Base-by-base conservation (phyloP, 1,140 invertebrate species). In the Magallana gigas region DNA sequence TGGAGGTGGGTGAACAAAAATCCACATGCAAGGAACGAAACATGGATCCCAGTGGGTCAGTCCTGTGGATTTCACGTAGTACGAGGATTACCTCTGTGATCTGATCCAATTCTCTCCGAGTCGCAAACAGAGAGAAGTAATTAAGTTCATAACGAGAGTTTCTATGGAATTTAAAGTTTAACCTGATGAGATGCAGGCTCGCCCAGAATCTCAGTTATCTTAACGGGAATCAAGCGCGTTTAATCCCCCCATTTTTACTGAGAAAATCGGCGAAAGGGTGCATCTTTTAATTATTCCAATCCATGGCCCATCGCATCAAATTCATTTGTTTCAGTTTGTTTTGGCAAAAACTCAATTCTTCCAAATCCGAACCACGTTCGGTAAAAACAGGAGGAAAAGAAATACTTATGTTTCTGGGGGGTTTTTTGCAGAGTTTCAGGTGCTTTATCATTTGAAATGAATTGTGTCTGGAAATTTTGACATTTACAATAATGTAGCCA, bases 271-370 rank as follows among this genome's bases (percentile, higher is more conserved):
- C 68, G 23, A 29, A 29, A 76, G 68, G 68, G 23, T 29, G 36
- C 68, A 76, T 29, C 23, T 76, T 18, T 36, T 18, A 29, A 76
- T 23, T 71, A 64, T 64, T 64, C 60, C 60, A 64, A 71, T 76
- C 68, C 68, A 11, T 36, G 68, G 36, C 18, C 68, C 18, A 76
- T 29, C 23, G 68, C 23, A 29, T 76, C 36, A 7, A 76, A 76
- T 29, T 76, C 68, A 29, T 76, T 76, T 76, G 18, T 76, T 76
- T 76, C 68, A 23, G 68, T 76, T 76, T 23, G 11, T 76, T 76
- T 76, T 76, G 68, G 68, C 68, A 76, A 36, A 23, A 12, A 18
- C 68, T 9, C 68, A 76, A 29, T 29, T 36, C 23, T 18, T 12
- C 18, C 11, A 76, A 76, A 76, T 76, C 36, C 68, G 36, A 76